phyloP scores from a whole-genome alignment of 2,113 vertebrate species.

The Dicerorhinus sumatrensis region DNA sequence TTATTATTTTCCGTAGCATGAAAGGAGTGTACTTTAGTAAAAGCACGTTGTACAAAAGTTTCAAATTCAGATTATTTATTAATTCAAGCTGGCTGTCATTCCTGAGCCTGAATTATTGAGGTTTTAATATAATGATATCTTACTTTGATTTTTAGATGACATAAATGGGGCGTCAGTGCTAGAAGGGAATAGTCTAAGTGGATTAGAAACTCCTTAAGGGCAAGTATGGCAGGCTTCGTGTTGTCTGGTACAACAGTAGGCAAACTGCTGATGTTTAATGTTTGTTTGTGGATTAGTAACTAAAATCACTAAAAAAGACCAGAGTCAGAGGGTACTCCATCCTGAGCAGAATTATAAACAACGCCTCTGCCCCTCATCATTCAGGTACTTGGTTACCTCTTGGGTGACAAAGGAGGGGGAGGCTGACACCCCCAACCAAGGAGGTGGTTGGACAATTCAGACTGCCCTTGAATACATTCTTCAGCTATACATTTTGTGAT shows the following conservation, averaged over 20 bases:
- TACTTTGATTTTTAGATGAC: constrained; percentile 28
- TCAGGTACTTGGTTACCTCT: not conserved
- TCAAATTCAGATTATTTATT: not conserved
- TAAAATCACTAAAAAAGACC: not conserved
- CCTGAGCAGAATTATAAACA: not conserved
- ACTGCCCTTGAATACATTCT: not conserved
- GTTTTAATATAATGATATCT: not conserved
- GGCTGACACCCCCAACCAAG: too few species aligned
- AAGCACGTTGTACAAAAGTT: not conserved
- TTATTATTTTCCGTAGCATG: constrained; percentile 6
- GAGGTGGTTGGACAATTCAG: not conserved
- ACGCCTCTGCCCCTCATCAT: accelerated
- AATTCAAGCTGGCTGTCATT: constrained; percentile 29
- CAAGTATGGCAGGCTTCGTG: not conserved
- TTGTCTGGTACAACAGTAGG: not conserved
- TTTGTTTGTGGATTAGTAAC: not conserved
- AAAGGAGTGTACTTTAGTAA: not conserved
- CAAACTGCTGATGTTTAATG: not conserved
- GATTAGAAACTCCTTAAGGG: not conserved
- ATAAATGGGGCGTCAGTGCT: not conserved
- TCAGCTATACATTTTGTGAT: not conserved
- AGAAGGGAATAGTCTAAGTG: not conserved
- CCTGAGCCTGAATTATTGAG: not conserved
- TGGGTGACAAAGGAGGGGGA: not conserved
- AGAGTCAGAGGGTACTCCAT: not conserved